These are phyloP conservation scores for Mactra quadrangularis DNA, from an alignment of 1,140 invertebrate genomes.

Conservation along the genomic window DNA sequence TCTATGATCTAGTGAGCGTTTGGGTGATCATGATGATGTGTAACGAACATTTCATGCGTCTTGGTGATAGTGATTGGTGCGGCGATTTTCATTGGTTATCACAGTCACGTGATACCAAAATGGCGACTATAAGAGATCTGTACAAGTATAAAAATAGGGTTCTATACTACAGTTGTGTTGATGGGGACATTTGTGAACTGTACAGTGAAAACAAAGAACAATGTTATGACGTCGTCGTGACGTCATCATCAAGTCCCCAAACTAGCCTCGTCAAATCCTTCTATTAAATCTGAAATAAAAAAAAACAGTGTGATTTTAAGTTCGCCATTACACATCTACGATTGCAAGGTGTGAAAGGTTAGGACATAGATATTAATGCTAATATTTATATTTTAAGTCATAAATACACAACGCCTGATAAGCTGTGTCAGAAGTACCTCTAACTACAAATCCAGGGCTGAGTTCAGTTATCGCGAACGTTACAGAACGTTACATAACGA, in stretches of 20 bases:
- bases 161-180: constrained; percentile 22
- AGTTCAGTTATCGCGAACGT: too few species aligned
- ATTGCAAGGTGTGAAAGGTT: neutral
- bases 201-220: neutral
- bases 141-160: constrained; percentile 27
- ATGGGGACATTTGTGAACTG: neutral
- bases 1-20: too few species aligned
- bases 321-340: neutral
- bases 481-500: too few species aligned
- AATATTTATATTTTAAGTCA: neutral
- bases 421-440: neutral
- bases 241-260: constrained; percentile 26
- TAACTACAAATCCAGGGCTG: neutral
- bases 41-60: too few species aligned
- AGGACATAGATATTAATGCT: neutral
- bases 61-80: too few species aligned
- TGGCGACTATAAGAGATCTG: too few species aligned
- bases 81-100: too few species aligned
- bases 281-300: constrained; percentile 42
- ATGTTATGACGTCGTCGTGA: neutral
- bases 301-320: neutral
- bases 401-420: neutral
- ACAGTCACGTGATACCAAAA: too few species aligned
- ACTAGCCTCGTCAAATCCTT: constrained; percentile 36
- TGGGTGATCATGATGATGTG: too few species aligned